Conservation (phyloP, 35 echinoderm and acorn worm genomes). For the Ophiothrix spiculata region DNA sequence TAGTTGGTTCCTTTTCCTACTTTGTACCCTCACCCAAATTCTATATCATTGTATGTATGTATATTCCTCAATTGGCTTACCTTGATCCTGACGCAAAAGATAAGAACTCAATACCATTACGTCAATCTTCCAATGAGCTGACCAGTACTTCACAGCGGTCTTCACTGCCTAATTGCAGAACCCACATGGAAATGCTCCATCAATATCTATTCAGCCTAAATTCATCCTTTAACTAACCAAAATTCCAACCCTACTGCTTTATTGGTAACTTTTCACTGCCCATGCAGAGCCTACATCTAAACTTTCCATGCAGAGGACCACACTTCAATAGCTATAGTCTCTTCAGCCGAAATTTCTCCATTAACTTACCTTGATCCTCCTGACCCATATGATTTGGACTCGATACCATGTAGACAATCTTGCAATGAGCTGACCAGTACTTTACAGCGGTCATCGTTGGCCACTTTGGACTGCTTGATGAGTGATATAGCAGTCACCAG, state of each 20-base stretch:
- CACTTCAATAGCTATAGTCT: neutral
- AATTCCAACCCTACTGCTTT: neutral
- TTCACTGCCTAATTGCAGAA: no score
- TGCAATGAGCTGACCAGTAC: conserved; percentile 88
- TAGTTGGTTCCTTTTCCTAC: no score
- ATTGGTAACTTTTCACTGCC: neutral
- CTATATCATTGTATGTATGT: no score
- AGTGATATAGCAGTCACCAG: conserved; percentile 92
- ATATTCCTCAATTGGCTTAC: no score
- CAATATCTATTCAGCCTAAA: neutral
- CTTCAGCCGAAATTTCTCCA: neutral
- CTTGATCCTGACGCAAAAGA: no score
- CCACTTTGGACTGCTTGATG: conserved; percentile 95
- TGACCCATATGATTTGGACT: conserved; percentile 90
- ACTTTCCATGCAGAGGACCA: neutral
- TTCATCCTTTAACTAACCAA: neutral
- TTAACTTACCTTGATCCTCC: conserved; percentile 50
- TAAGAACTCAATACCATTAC: no score
- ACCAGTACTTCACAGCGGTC: no score
- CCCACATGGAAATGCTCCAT: neutral
- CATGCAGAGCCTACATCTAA: neutral
- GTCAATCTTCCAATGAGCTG: no score
- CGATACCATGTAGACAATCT: conserved; percentile 93
- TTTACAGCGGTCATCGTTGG: conserved; percentile 89
- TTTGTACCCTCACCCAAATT: no score